Base-by-base conservation (phyloP, 2,113 vertebrate species). In the Cyanocitta stelleri region DNA sequence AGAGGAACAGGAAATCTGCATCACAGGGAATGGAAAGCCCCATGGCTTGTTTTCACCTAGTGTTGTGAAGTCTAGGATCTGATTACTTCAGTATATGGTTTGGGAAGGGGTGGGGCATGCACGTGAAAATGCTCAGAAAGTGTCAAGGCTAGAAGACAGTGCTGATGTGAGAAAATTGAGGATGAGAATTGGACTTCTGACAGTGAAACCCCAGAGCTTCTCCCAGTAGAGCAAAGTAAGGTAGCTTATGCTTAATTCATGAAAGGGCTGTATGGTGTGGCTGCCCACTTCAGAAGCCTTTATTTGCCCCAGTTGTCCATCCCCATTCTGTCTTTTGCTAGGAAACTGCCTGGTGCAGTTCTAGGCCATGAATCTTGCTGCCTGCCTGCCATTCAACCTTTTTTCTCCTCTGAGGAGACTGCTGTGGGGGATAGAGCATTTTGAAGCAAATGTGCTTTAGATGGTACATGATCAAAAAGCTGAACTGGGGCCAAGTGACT, bases 51-150 rank as follows among this genome's bases (percentile, higher is more conserved):
- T 89, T 29, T 71, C 30, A 39, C 21, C 20, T 22, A 6, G 39
- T 1, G 2, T 1, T 68, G 20, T 64, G 52, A 82, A 18, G 18
- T 44, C 14, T 64, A 1, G 43, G 20, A 27, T 27, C 48, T 72
- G 52, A 30, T 55, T 30, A 15, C 22, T 78, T 55, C 24, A 61
- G 20, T 61, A 0, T 0, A 0, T 27, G 9, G 10, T 30, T 71
- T 73, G 19, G 32, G 33, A 58, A 80, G 29, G 58, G 9, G 0
- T 83, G 67, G 41, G 46, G 69, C 33, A 8, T 17, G 35, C 35
- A 10, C 0, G 0, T 69, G 63, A 41, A 63, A 62, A 46, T 26
- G 44, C 52, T 30, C 9, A 16, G 13, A 13, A 81, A 9, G 7
- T 16, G 27, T 37, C n/a, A 29, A 43, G 64, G 48, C 59, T 80